Percentiles rank a stretch among this genome's conserved stretches.
Conservation (phyloP, 1,140 invertebrate species). For the Drosophila teissieri region DNA sequence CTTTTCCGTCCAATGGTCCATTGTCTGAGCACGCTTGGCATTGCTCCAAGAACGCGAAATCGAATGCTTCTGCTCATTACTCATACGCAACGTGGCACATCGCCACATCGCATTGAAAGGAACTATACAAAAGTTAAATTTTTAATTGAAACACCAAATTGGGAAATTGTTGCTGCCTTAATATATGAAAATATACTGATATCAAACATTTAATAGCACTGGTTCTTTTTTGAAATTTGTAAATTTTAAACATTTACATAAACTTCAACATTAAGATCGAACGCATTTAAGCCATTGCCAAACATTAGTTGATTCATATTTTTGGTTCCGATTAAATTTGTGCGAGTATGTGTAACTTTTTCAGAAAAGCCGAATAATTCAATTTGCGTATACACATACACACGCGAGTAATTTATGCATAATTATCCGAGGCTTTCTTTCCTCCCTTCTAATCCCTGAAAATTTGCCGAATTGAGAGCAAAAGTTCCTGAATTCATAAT, state of each 20-base stretch:
- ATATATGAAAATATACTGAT: no score
- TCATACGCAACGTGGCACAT: conserved; percentile 72
- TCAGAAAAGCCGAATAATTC: background rate
- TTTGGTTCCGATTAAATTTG: no score
- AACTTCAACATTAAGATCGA: no score
- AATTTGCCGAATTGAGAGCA: conserved; percentile 35
- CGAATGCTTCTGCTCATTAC: conserved; percentile 59
- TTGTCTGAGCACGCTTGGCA: conserved; percentile 53
- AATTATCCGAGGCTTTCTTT: conserved; percentile 24
- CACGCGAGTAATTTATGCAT: conserved; percentile 30
- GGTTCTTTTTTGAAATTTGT: no score
- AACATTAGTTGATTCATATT: no score
- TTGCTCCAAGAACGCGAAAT: conserved; percentile 42
- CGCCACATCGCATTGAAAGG: background rate
- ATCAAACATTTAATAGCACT: no score
- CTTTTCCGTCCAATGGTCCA: conserved; percentile 19
- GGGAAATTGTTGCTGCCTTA: background rate
- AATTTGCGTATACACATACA: conserved; percentile 27
- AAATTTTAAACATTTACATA: background rate
- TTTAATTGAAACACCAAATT: conserved; percentile 5
- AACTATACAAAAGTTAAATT: conserved; percentile 13
- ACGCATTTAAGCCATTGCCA: no score
- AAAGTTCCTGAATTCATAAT: conserved; percentile 30
- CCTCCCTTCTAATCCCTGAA: conserved; percentile 18
- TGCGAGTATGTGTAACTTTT: background rate